Base-by-base conservation (phyloP, 2,797 vertebrate genomes). In the Protosalanx chinensis region DNA sequence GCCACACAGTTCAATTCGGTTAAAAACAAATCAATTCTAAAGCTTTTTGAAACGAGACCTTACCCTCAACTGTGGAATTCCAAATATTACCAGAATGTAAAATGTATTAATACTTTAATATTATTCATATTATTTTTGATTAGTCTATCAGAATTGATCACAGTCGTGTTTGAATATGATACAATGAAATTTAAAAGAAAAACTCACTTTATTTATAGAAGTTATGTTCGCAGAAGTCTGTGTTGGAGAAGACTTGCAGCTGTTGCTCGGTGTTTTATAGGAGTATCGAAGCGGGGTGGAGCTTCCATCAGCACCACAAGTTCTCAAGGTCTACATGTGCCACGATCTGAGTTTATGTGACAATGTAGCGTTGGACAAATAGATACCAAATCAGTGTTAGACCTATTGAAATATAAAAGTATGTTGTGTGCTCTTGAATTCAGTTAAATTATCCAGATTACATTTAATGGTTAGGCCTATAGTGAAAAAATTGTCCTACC, bases 251-350 rank as follows among this genome's bases (percentile, higher is more conserved):
- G 2, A 77, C 6, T 65, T 60, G 15, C 57, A 68, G 58, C 72
- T 79, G 72, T 60, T 64, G 23, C 6, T 6, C 62, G 23, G 35
- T 64, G 61, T 76, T 82, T 80, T 84, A 86, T 85, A 13, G 5
- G 27, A 61, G n/a, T 18, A 29, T 4, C 41, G 41, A 62, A 66
- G 41, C 63, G 46, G 57, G 88, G 90, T 74, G 90, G 90, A 84
- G 90, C 82, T 68, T 77, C 41, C 73, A 60, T 61, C 60, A 72
- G 66, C 69, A 56, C 46, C 63, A 70, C 15, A 64, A 15, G 18
- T 6, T 4, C 33, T 53, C 6, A 5, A 18, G 18, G 32, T 33
- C 18, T 33, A 64, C 18, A 20, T n/a, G 12, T 62, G 32, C 20
- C 62, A 64, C 2, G 33, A 23, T 33, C n/a, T 6, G 60, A 62